Evolutionary conservation across 2,888 invertebrate species (phyloP).

Genomic region (Pammene aurita): DNA sequence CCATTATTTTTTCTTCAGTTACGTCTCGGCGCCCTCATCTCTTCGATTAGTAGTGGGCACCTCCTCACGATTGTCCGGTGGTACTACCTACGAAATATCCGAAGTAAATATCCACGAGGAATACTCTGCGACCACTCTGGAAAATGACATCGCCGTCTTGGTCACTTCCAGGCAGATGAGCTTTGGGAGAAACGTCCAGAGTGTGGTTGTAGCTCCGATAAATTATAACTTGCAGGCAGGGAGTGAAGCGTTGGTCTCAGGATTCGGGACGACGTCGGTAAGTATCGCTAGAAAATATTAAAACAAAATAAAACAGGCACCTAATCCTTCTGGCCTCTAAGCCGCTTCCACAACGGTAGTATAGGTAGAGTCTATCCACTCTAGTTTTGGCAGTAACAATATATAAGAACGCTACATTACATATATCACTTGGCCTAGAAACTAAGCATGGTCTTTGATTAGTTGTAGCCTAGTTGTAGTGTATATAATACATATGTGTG

Average conservation of each 20-base stretch:
- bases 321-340: too few relatives aligned
- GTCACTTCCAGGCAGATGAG: conserved; percentile 56
- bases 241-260: conserved; percentile 69
- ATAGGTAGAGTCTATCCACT: too few relatives aligned
- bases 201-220: conserved; percentile 58
- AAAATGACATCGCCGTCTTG: conserved; percentile 71
- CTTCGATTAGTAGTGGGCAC: conserved; percentile 67
- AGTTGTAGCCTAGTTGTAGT: too few relatives aligned
- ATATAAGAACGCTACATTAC: too few relatives aligned
- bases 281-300: conserved; percentile 36
- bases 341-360: too few relatives aligned
- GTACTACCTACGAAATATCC: conserved; percentile 60
- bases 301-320: too few relatives aligned
- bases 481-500: not conserved
- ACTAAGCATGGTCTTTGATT: too few relatives aligned
- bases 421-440: too few relatives aligned
- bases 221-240: conserved; percentile 57
- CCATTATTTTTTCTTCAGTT: conserved; percentile 53
- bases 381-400: too few relatives aligned
- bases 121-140: conserved; percentile 59
- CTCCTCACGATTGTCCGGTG: conserved; percentile 60
- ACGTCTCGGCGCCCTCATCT: conserved; percentile 51
- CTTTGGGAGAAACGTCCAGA: conserved; percentile 55
- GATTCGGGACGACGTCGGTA: conserved; percentile 67
- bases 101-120: conserved; percentile 58